Base-by-base conservation (phyloP, 2,888 invertebrate genomes). In the Hybos culiciformis region DNA sequence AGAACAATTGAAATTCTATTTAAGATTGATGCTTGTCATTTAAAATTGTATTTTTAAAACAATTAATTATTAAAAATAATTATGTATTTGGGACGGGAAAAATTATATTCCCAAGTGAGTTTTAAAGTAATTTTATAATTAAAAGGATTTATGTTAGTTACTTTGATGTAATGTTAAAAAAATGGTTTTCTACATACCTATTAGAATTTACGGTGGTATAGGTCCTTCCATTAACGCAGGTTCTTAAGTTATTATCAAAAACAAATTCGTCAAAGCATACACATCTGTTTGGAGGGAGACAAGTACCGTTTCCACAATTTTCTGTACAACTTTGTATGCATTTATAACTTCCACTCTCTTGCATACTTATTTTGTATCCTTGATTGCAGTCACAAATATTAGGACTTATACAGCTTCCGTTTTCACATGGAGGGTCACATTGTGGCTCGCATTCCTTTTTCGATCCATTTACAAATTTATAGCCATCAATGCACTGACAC, bases 401-500 rank as follows among this genome's bases (percentile, higher is more conserved):
- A 0, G 67, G 67, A 2, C 57, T 56, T 1, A 54, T 48, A 46
- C 72, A 72, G 1, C 56, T 50, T 0, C 70, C 68, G 49, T 68
- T 65, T 1, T 51, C 49, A 42, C 67, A 67, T 12, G 51, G 50
- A 20, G 54, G 53, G 0, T 53, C 54, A 37, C 65, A 66, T 18
- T 58, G 52, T 2, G 63, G 63, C 37, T 58, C 47, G 33, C 66
- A 64, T 5, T 53, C 53, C n/a, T 56, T 58, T 6, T 56, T 21
- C 19, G 20, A 60, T 12, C 56, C 54, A 3, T 44, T 40, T 41
- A 58, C 58, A 38, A 58, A 63, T 1, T 50, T 52, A 54, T 65
- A 70, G 2, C 68, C 69, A 41, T 56, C 53, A 33, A 61, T 56
- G 46, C 75, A 76, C 5, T 66, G 58, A 45, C 74, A 74, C 1